Evolutionary conservation across 1,140 invertebrate species (phyloP), one percentile per base, ranked within the genome.

Genomic region (Mylabris phalerata): DNA sequence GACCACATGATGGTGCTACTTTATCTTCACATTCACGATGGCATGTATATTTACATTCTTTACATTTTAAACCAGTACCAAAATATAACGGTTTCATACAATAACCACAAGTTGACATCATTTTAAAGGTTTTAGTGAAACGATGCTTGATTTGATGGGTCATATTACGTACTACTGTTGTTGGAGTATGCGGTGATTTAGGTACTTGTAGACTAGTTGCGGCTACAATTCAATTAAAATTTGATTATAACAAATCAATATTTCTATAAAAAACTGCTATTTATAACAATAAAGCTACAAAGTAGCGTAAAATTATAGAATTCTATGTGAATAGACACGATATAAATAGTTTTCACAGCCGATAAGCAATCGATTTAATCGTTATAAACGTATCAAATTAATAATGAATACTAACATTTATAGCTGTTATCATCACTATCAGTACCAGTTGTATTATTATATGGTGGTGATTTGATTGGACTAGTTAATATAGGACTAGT

Each of bases 21-120:
- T 92, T 93, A 25, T 83, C 82, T 68, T 90, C 89, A 76, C 95
- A 98, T 69, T 95, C 91, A 68, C 87, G 83, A 73, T 71, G 80
- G 77, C 93, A 97, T 68, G 92, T 92, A 77, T 92, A 97, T 79
- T 95, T 96, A 82, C 94, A 98, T 73, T 95, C 91, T 74, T 88
- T 95, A 76, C 95, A 98, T 74, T 92, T 94, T 49, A 92, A 80
- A 45, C 87, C 84, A 6, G 81, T 81, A 25, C 88, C 91, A 71
- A 92, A 86, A 68, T 93, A 88, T 80, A 97, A 93, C 74, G 90
- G 90, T 72, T 93, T 93, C 59, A 89, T 85, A 75, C 94, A 98
- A 68, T 88, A 87, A 74, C 93, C 89, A 78, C 94, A 98, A 1
- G 87, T 91, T 45, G 89, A 85, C 71, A 92, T 86, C 76, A 95